Evolutionary conservation across 2,113 vertebrate species (phyloP).

Genomic region (Chascanopsetta lugubris): DNA sequence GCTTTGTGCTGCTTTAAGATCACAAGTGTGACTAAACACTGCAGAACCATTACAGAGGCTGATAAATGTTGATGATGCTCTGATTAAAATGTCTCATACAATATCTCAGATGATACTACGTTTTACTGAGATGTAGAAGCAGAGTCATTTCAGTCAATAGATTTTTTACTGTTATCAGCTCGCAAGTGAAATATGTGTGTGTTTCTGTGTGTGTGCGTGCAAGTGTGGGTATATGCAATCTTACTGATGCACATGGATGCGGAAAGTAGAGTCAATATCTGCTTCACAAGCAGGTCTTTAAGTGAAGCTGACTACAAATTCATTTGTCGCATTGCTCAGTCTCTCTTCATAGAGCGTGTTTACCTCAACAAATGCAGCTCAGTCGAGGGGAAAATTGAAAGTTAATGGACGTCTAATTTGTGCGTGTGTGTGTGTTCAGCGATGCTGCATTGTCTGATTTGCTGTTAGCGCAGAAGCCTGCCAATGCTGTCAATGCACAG

Average conservation of each 20-base stretch:
- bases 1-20: background rate
- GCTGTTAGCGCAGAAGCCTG: background rate
- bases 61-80: no score
- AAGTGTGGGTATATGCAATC: slow-evolving; percentile 7
- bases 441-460: background rate
- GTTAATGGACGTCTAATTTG: slow-evolving; percentile 46
- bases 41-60: no score
- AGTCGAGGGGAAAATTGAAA: slow-evolving; percentile 56
- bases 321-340: slow-evolving; percentile 20
- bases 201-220: background rate
- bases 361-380: slow-evolving; percentile 40
- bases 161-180: background rate
- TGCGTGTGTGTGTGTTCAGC: slow-evolving; percentile 20
- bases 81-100: background rate
- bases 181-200: background rate
- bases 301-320: slow-evolving; percentile 30
- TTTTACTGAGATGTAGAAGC: no score
- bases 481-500: background rate
- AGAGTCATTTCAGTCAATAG: background rate
- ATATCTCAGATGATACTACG: background rate
- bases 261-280: slow-evolving; percentile 26
- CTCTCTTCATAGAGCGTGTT: slow-evolving; percentile 32
- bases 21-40: no score
- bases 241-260: slow-evolving; percentile 14
- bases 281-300: slow-evolving; percentile 34